A percentile compares a stretch with the other conserved stretches of the same genome.
phyloP scores from a whole-genome alignment of 2,797 vertebrate species.

The Bufotes viridis region DNA sequence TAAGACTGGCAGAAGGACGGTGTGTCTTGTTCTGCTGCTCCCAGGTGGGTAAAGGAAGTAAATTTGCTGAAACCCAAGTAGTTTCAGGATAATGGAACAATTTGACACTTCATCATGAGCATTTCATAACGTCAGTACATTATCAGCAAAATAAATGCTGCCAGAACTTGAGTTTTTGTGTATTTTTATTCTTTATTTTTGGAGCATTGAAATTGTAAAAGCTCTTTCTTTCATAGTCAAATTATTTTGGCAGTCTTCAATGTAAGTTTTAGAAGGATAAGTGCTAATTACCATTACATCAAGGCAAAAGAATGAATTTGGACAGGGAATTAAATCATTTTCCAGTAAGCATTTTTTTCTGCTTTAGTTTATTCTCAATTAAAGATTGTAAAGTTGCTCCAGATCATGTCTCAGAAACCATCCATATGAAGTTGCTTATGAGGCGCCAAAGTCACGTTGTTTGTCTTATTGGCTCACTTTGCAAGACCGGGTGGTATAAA shows the following conservation, averaged over 20 bases:
- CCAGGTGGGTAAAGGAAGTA: constrained; percentile 10
- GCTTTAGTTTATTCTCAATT: constrained; percentile 18
- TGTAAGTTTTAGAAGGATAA: constrained; percentile 17
- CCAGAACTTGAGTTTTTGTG: constrained; percentile 12
- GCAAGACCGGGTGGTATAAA: too few relatives aligned
- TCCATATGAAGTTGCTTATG: not conserved
- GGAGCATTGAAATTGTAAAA: constrained; percentile 8
- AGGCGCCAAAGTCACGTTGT: not conserved
- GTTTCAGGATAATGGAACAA: constrained; percentile 32
- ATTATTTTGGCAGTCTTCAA: constrained; percentile 25
- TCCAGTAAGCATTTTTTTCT: constrained; percentile 40
- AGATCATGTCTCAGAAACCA: constrained; percentile 28
- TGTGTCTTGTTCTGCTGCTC: constrained; percentile 27
- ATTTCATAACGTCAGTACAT: constrained; percentile 22
- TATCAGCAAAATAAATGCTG: constrained; percentile 19
- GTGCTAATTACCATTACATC: constrained; percentile 44
- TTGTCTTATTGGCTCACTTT: too few relatives aligned
- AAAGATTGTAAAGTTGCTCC: constrained; percentile 21
- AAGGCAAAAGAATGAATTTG: constrained; percentile 38
- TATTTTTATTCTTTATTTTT: constrained; percentile 26
- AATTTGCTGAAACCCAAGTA: not conserved
- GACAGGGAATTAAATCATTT: constrained; percentile 30
- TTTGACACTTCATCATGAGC: constrained; percentile 50
- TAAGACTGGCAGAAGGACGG: constrained; percentile 12
- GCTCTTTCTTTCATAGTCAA: not conserved